A percentile compares a stretch with the other conserved stretches of the same genome.
phyloP scores from a whole-genome alignment of 2,888 invertebrate species.

The Athetis lepigone region DNA sequence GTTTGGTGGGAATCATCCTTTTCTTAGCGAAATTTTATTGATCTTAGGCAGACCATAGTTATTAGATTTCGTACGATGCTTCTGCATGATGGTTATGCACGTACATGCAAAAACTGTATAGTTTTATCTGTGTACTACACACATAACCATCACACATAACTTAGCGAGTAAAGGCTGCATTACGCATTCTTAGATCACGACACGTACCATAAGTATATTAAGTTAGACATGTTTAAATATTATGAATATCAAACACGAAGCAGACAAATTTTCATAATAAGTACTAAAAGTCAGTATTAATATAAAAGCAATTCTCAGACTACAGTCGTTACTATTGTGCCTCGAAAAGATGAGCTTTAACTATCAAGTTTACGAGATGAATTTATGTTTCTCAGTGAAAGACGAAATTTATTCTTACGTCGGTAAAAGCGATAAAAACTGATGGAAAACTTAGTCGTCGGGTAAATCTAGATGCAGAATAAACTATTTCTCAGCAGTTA shows the following conservation, averaged over 20 bases:
- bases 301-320: slow-evolving; percentile 15
- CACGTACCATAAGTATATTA: too few species aligned
- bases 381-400: slow-evolving; percentile 43
- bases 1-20: too few species aligned
- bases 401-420: slow-evolving; percentile 50
- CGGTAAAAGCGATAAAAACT: slow-evolving; percentile 47
- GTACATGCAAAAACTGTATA: too few species aligned
- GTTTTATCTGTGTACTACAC: too few species aligned
- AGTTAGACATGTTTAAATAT: not conserved
- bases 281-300: slow-evolving; percentile 8
- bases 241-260: not conserved
- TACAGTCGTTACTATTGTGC: slow-evolving; percentile 31
- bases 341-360: slow-evolving; percentile 35
- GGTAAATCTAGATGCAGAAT: slow-evolving; percentile 32
- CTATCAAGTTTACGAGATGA: slow-evolving; percentile 46
- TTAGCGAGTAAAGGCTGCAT: too few species aligned
- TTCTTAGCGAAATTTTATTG: slow-evolving; percentile 16
- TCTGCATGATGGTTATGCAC: too few species aligned
- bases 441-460: slow-evolving; percentile 43
- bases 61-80: too few species aligned
- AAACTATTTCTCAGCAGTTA: slow-evolving; percentile 26
- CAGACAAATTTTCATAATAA: not conserved
- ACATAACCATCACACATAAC: too few species aligned
- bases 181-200: too few species aligned
- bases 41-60: too few species aligned